Percentiles rank a stretch among this genome's conserved stretches.
These are phyloP conservation scores for Doryteuthis pealeii DNA, from an alignment of 1,140 invertebrate species.

Conservation along the genomic window DNA sequence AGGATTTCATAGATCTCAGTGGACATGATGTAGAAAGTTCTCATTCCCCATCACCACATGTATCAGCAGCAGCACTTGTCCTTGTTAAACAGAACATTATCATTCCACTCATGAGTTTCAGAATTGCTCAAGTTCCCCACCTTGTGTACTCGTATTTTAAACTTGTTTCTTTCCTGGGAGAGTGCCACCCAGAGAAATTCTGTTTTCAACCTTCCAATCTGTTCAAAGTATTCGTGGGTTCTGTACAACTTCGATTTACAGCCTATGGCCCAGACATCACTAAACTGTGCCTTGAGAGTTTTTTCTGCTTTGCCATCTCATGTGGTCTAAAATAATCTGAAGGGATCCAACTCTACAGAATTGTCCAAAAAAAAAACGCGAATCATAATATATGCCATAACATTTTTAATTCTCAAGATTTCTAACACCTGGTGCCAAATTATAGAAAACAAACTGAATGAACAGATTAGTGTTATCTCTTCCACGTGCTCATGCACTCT, in stretches of 20 bases:
- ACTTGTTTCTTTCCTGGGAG: slow-evolving; percentile 70
- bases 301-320: slow-evolving; percentile 64
- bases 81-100: slow-evolving; percentile 73
- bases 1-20: slow-evolving; percentile 71
- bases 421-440: no score
- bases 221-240: slow-evolving; percentile 66
- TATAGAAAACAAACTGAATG: no score
- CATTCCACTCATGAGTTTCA: slow-evolving; percentile 75
- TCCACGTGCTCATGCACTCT: no score
- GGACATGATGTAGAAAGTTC: slow-evolving; percentile 42
- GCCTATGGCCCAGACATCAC: slow-evolving; percentile 69
- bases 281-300: slow-evolving; percentile 70
- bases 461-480: no score
- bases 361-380: no score
- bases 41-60: slow-evolving; percentile 23
- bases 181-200: slow-evolving; percentile 70
- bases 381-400: no score
- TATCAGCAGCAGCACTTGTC: slow-evolving; percentile 69
- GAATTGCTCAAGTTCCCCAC: slow-evolving; percentile 70
- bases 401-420: no score
- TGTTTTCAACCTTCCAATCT: slow-evolving; percentile 65
- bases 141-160: slow-evolving; percentile 69
- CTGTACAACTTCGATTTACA: slow-evolving; percentile 71
- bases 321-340: slow-evolving; percentile 54
- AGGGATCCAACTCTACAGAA: slow-evolving; percentile 61